Evolutionary conservation across 2,888 invertebrate species (phyloP), one percentile per base, ranked within the genome.

Genomic region (Drosophila sordidula): DNA sequence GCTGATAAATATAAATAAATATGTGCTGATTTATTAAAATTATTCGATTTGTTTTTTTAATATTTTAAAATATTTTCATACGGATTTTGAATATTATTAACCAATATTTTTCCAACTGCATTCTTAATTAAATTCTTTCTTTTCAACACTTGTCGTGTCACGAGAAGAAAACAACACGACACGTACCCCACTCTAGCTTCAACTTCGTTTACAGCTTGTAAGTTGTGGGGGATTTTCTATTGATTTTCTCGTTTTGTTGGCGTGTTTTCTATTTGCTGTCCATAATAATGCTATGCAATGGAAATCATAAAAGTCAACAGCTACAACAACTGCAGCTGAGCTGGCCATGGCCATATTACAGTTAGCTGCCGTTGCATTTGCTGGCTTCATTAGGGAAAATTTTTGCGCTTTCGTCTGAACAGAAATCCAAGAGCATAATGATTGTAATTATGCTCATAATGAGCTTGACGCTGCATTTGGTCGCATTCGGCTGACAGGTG

Each of bases 271-370:
- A 79, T 89, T 85, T 81, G 70, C 78, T 42, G 76, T 66, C 85
- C 89, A 86, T 87, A 87, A 87, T 79, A 73, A 79, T 69, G 70
- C 81, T 58, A 73, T 78, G 83, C 78, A 80, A 86, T 88, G 89
- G 81, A 87, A 85, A 88, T 87, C 87, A 89, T 84, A 89, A 84
- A 89, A 86, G 83, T 85, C 88, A 82, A 87, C 86, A 81, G 18
- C 67, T 63, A 49, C 69, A 64, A 36, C 61, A 62, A 11, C 44
- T 14, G 26, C 56, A 32, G 39, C 36, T 11, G 22, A 39, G 51
- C 74, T 78, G 75, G 81, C 59, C 82, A 78, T 78, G 78, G 78
- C 58, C 59, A 57, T 67, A 67, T 49, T 66, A 70, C 78, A 81
- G 66, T 78, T 79, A 70, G 56, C 56, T 66, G 79, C 62, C 16